Percentiles rank a stretch among this genome's conserved stretches.
These are phyloP conservation scores for Coendou prehensilis DNA, from an alignment of 2,797 vertebrate genomes.

Conservation along the genomic window DNA sequence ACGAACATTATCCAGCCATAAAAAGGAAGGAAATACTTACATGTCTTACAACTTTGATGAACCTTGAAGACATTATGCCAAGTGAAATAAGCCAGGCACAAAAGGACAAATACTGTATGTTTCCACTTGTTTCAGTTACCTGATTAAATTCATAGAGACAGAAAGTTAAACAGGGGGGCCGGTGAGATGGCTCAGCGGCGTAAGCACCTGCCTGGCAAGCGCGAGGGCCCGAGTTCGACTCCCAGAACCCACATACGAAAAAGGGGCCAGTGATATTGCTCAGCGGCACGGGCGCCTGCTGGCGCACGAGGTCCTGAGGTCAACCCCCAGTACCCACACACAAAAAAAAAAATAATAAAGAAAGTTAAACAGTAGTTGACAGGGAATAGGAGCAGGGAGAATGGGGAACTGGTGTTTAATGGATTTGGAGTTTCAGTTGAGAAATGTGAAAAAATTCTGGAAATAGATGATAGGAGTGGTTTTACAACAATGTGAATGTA, in stretches of 20 bases:
- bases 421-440: neutral
- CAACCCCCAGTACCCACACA: too few relatives aligned
- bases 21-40: neutral
- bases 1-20: neutral
- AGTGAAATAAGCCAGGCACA: slow-evolving; percentile 20
- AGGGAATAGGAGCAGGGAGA: neutral
- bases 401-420: neutral
- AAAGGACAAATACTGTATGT: slow-evolving; percentile 25
- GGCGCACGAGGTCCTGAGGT: too few relatives aligned
- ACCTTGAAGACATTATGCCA: neutral
- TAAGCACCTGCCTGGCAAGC: too few relatives aligned
- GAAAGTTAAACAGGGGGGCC: neutral
- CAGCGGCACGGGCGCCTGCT: too few relatives aligned
- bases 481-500: neutral
- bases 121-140: neutral
- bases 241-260: too few relatives aligned
- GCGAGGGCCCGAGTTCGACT: too few relatives aligned
- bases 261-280: too few relatives aligned
- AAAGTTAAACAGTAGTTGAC: neutral
- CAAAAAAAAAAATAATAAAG: too few relatives aligned
- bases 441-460: neutral
- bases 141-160: neutral
- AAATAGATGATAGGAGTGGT: neutral
- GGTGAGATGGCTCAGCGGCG: too few relatives aligned
- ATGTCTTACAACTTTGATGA: neutral